phyloP scores from a whole-genome alignment of 2,113 vertebrate genomes.

The Phylloscopus trochiloides region DNA sequence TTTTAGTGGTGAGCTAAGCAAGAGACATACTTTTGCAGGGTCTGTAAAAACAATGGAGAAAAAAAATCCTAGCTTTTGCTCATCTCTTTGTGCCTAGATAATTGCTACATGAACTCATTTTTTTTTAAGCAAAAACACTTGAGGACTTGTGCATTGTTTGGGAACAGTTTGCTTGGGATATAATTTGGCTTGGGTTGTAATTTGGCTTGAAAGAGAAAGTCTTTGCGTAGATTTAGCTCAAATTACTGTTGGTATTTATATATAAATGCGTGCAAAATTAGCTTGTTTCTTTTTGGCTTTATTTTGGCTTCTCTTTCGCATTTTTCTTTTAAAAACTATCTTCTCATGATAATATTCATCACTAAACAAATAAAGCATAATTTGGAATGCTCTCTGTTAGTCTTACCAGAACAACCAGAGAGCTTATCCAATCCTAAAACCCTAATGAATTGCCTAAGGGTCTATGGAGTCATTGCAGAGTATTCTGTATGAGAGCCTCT shows the following conservation, averaged over 20 bases:
- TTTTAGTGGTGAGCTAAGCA: conserved; percentile 9
- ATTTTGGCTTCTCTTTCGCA: conserved; percentile 25
- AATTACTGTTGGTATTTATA: conserved; percentile 39
- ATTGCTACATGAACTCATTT: background rate
- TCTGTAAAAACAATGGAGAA: background rate
- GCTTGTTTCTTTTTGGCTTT: background rate
- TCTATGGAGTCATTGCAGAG: background rate
- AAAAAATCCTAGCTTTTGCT: background rate
- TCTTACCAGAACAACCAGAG: background rate
- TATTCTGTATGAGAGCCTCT: background rate
- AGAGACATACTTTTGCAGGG: background rate
- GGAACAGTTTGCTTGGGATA: conserved; percentile 31
- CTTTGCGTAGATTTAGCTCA: conserved; percentile 5
- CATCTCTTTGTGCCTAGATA: background rate
- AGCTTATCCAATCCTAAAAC: background rate
- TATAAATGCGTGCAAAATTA: background rate
- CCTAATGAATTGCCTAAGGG: background rate
- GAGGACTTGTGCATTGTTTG: conserved; percentile 25
- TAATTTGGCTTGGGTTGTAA: conserved; percentile 44
- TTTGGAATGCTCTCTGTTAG: background rate
- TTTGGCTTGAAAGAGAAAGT: conserved; percentile 41
- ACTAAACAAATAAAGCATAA: conserved; percentile 14
- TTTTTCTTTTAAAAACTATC: conserved; percentile 31
- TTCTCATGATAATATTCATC: background rate
- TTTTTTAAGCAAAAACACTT: conserved; percentile 33